These are phyloP conservation scores for Stichodactyla helianthus DNA, from an alignment of 64 coral and sea anemone species.

Conservation along the genomic window DNA sequence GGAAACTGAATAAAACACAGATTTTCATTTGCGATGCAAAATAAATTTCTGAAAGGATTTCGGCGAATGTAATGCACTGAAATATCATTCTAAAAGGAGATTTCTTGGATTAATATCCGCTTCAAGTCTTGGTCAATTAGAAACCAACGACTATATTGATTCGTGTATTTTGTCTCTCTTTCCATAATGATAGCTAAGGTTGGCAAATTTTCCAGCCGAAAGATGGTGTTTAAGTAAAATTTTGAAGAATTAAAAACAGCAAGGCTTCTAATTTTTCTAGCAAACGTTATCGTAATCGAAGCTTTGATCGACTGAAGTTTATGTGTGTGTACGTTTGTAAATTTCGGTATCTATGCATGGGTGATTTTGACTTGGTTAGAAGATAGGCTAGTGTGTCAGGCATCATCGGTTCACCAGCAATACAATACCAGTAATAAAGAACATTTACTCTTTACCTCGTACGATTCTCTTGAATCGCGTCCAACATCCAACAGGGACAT, in stretches of 20 bases:
- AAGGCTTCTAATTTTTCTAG: neutral
- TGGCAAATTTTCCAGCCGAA: neutral
- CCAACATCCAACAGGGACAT: constrained; percentile 94
- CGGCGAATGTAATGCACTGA: neutral
- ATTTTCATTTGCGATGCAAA: neutral
- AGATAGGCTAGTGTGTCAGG: neutral
- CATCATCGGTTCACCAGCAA: neutral
- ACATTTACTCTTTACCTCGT: constrained; percentile 46
- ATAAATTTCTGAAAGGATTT: neutral
- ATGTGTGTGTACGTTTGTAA: neutral
- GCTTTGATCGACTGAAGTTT: neutral
- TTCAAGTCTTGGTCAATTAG: constrained; percentile 17
- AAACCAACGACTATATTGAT: constrained; percentile 1
- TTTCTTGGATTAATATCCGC: constrained; percentile 9
- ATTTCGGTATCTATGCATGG: neutral
- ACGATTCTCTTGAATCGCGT: constrained; percentile 92
- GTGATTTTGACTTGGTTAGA: neutral
- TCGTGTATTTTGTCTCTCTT: neutral
- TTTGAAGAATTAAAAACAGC: neutral
- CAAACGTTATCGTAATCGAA: neutral
- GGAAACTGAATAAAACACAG: neutral
- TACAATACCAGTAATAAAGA: neutral
- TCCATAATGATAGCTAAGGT: constrained; percentile 16
- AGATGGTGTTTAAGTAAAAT: neutral
- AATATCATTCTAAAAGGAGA: neutral